Evolutionary conservation across 2,888 invertebrate species (phyloP), one percentile per base, ranked within the genome.

Genomic region (Prosopocoilus inquinatus): DNA sequence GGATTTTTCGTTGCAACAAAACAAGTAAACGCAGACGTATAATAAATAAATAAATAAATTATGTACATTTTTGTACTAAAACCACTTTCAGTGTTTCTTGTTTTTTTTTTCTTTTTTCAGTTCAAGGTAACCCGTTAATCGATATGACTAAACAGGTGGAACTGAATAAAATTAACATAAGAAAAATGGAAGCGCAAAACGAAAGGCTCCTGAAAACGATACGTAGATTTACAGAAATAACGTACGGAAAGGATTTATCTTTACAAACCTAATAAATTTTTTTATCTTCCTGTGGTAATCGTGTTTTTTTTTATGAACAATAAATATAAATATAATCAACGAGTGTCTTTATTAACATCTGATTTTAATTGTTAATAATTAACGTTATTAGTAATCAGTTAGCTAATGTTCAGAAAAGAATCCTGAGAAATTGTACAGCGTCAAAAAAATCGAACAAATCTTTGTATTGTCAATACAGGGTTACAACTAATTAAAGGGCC

Each of bases 61-160:
- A 7, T 34, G 9, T 36, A 11, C 2, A 36, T 36, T 12, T 36
- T 36, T 36, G 7, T 36, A 12, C n/a, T 12, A 7, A 36, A 1
- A 36, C 7, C 9, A 28, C 7, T 38, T 12, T 38, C 38, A 7
- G 12, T 11, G 12, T 3, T 38, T 38, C n/a, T 36, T 36, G 35
- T 34, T 34, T 34, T 34, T 34, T 34, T 34, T n/a, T 34, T 34
- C 8, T 34, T 38, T n/a, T 53, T 52, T 2, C 28, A 57, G 57
- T 57, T 28, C 41, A 49, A 16, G 57, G 57, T 0, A 46, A 57
- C 35, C 57, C 57, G 11, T 44, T 57, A 33, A 47, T 49, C n/a
- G 57, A 57, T 44, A 57, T 57, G 57, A 48, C 53, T 48, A 57
- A 57, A 28, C 57, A 57, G 39, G 51, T 57, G 28, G 52, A 57